Percentiles rank a stretch among this genome's conserved stretches.
Conservation (phyloP, 2,113 vertebrate genomes). For the Xenopus laevis region DNA sequence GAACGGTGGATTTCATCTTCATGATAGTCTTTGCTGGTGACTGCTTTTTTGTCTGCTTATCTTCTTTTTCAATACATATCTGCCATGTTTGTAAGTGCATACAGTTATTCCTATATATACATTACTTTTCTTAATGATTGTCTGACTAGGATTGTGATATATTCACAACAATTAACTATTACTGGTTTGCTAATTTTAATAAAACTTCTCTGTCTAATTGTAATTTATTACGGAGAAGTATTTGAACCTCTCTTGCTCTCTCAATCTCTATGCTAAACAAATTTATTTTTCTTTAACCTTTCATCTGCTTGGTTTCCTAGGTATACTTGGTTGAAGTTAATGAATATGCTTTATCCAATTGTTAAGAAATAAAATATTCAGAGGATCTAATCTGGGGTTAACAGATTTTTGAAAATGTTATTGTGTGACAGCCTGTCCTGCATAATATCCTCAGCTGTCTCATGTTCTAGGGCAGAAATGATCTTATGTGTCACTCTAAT, state of each 20-base stretch:
- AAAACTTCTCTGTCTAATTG: conserved; percentile 11
- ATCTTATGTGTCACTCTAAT: conserved; percentile 89
- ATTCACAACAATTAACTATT: conserved; percentile 6
- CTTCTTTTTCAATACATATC: too few species aligned
- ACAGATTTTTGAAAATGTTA: conserved; percentile 93
- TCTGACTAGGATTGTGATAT: too few species aligned
- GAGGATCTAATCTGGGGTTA: conserved; percentile 85
- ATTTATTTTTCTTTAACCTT: conserved; percentile 48
- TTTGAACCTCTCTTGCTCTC: conserved; percentile 22
- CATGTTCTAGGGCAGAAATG: conserved; percentile 76
- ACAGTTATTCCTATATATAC: too few species aligned
- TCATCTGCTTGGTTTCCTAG: conserved; percentile 58
- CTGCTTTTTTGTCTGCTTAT: too few species aligned
- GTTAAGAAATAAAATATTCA: conserved; percentile 90
- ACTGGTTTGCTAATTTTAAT: conserved; percentile 30
- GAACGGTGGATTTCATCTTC: too few species aligned
- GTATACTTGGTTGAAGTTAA: conserved; percentile 79
- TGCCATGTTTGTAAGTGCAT: too few species aligned
- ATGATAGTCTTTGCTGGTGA: too few species aligned
- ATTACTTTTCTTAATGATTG: too few species aligned
- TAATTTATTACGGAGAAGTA: conserved; percentile 41
- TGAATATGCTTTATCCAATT: conserved; percentile 75
- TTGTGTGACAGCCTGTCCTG: conserved; percentile 85
- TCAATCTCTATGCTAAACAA: conserved; percentile 35
- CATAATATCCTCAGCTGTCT: conserved; percentile 79